These are phyloP conservation scores for Pelvicachromis taeniatus DNA, from an alignment of 2,113 vertebrate genomes.

Conservation along the genomic window DNA sequence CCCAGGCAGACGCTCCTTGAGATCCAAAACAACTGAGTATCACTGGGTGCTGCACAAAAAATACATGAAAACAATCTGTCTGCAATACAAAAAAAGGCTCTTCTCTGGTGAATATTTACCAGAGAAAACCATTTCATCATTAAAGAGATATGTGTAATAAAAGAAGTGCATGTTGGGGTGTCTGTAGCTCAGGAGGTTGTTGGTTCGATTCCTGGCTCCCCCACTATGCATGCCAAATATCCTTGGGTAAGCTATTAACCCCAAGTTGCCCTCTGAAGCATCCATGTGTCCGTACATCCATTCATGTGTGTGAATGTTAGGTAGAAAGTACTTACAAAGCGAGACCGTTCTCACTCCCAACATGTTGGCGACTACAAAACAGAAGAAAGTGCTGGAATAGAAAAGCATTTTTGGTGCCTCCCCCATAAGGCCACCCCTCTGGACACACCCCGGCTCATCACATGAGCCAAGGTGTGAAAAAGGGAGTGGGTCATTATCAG, in stretches of 20 bases:
- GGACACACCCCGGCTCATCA: background rate
- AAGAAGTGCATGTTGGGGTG: too few relatives aligned
- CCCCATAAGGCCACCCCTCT: background rate
- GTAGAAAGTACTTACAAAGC: background rate
- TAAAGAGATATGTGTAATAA: background rate
- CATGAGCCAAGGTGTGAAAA: background rate
- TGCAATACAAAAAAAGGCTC: background rate
- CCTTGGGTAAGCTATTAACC: too few relatives aligned
- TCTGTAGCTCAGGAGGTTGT: too few relatives aligned
- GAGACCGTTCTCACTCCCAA: too few relatives aligned
- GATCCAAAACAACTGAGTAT: background rate
- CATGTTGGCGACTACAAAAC: background rate
- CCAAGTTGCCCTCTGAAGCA: background rate
- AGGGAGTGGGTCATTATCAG: background rate
- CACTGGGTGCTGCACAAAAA: background rate
- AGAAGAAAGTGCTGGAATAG: accelerated
- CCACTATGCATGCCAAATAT: too few relatives aligned
- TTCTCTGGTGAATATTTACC: accelerated
- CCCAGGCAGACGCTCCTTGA: background rate
- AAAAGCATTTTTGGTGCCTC: background rate
- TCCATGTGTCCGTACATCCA: background rate
- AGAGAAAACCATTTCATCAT: background rate
- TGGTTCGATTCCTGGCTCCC: too few relatives aligned
- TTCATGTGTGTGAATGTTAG: accelerated
- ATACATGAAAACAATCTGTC: background rate